Evolutionary conservation across 2,113 vertebrate genomes (phyloP), one percentile per base, ranked within the genome.

Genomic region (Arothron firmamentum): DNA sequence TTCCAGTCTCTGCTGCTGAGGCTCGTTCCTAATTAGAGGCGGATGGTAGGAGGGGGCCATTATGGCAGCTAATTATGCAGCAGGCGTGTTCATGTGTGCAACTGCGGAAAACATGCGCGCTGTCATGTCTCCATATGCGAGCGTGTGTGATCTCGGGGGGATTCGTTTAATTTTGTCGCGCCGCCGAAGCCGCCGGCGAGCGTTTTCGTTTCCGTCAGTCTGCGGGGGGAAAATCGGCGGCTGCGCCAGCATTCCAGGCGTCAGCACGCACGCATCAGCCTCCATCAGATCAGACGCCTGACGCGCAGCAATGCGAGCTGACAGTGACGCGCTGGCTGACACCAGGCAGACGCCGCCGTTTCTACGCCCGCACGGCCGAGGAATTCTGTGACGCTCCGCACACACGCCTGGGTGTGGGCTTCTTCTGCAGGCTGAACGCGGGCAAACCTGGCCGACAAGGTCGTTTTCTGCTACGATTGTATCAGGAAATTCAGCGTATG

Each of bases 31-130:
- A 63, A 81, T 81, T 76, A 84, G 70, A 72, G 56, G 42, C 2
- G 8, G 45, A n/a, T 70, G 59, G 85, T 87, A 45, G 85, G 85
- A 77, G 85, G 85, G 63, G 64, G 67, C 71, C 70, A 74, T 53
- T 68, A 62, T 75, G 70, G 74, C 63, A 60, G 68, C 53, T 67
- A 69, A 81, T 86, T 79, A 78, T 34, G 42, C 54, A 50, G 54
- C 43, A 13, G 61, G 47, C 75, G 47, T 38, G 17, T 12, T 11
- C 25, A 25, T 64, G 70, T 42, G 38, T 20, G 57, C 50, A 10
- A 18, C 17, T 19, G 41, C 28, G 17, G 42, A 46, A 28, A 14
- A 53, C 60, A 34, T 43, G 14, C 38, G 23, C 59, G 43, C 20
- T 19, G 55, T 19, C 46, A 10, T 17, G 1, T 31, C 28, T 50